A percentile compares a stretch with the other conserved stretches of the same genome.
Conservation (phyloP, 1,140 invertebrate genomes). For the Papilio machaon region DNA sequence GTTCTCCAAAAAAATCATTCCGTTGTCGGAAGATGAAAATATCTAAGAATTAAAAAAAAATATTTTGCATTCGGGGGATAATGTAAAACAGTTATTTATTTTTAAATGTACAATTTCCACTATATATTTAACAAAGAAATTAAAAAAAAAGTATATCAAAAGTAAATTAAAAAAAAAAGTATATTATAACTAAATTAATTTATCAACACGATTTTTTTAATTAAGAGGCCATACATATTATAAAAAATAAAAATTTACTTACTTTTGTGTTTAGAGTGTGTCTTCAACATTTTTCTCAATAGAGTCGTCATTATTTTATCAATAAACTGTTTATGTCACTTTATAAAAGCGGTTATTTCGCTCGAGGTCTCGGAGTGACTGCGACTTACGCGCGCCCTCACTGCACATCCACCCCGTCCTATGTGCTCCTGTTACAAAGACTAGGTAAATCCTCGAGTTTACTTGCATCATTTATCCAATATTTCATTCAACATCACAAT, state of each 20-base stretch:
- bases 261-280: constrained; percentile 87
- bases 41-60: too few species aligned
- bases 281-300: constrained; percentile 85
- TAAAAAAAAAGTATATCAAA: neutral
- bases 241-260: constrained; percentile 69
- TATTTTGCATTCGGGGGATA: too few species aligned
- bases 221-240: constrained; percentile 23
- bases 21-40: too few species aligned
- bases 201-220: too few species aligned
- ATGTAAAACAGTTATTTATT: too few species aligned
- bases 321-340: constrained; percentile 20
- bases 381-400: constrained; percentile 44
- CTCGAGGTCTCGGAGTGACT: constrained; percentile 54
- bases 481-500: constrained; percentile 36
- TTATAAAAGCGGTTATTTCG: constrained; percentile 57
- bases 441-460: neutral
- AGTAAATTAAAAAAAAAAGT: neutral
- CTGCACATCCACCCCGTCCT: constrained; percentile 52
- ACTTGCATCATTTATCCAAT: neutral
- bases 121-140: too few species aligned
- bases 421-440: constrained; percentile 39
- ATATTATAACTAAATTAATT: neutral
- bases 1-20: too few species aligned
- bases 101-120: too few species aligned
- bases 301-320: constrained; percentile 80